Evolutionary conservation across 2,888 invertebrate species (phyloP).

Genomic region (Apamea anceps): DNA sequence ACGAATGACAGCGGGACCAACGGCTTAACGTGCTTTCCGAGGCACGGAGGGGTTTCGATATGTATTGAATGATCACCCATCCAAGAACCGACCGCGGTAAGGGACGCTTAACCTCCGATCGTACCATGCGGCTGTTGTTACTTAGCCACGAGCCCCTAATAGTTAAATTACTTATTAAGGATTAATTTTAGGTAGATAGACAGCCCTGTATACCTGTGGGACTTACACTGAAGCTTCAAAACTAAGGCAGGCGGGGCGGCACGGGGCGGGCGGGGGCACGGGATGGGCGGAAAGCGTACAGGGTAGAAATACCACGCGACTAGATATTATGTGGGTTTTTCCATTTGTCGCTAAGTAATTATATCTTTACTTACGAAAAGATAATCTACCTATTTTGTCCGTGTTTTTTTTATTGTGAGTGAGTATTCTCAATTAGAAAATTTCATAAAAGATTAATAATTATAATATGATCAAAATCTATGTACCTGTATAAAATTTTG

Average conservation of each 20-base stretch:
- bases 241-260: conserved; percentile 4
- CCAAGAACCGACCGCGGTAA: neutral
- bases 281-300: neutral
- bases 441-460: neutral
- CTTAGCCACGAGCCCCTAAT: neutral
- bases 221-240: conserved; percentile 16
- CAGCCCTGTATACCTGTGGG: conserved; percentile 29
- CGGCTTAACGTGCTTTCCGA: neutral
- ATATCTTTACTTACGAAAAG: neutral
- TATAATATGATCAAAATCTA: neutral
- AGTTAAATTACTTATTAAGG: neutral
- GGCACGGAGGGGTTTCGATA: neutral
- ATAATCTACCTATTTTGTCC: neutral
- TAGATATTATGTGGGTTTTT: conserved; percentile 40
- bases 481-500: neutral
- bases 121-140: neutral
- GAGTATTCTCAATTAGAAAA: neutral
- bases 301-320: conserved; percentile 39
- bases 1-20: neutral
- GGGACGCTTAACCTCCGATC: neutral
- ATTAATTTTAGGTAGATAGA: neutral
- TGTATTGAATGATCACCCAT: neutral
- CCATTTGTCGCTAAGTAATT: conserved; percentile 19
- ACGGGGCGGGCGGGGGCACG: neutral
- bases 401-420: neutral